Conservation (phyloP, 2,888 invertebrate species). For the Leucophenga montana region DNA sequence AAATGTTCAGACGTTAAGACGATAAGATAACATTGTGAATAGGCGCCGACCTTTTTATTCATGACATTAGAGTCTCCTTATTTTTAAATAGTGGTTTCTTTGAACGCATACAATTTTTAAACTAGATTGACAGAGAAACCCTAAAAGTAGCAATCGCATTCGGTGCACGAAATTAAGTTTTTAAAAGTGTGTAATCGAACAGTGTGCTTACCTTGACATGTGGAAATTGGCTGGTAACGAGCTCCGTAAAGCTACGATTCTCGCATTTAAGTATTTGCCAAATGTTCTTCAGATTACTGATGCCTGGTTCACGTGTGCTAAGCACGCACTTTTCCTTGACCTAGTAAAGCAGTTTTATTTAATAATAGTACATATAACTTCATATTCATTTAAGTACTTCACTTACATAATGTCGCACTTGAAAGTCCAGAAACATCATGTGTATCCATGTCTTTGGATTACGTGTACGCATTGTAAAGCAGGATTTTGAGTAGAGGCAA, state of each 20-base stretch:
- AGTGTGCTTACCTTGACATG: conserved; percentile 80
- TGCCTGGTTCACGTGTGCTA: conserved; percentile 86
- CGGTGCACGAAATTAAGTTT: too few species aligned
- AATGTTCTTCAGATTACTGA: conserved; percentile 89
- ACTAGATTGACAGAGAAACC: too few species aligned
- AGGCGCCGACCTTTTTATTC: too few species aligned
- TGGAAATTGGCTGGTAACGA: conserved; percentile 96
- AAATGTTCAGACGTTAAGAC: too few species aligned
- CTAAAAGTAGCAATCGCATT: too few species aligned
- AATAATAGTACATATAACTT: neutral
- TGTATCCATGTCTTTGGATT: conserved; percentile 94
- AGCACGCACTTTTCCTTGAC: conserved; percentile 85
- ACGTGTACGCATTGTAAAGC: conserved; percentile 85
- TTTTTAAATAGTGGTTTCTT: too few species aligned
- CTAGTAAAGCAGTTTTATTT: conserved; percentile 59
- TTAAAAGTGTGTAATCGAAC: neutral
- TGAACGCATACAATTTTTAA: too few species aligned
- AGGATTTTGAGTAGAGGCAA: conserved; percentile 88
- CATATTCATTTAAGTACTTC: too few species aligned
- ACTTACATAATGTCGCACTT: conserved; percentile 75
- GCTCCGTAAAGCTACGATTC: conserved; percentile 89
- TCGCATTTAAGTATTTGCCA: conserved; percentile 96
- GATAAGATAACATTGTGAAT: too few species aligned
- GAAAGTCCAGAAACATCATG: conserved; percentile 94
- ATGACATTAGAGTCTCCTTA: too few species aligned